Conservation (phyloP, 2,888 invertebrate species). For the Trachelus stipa region DNA sequence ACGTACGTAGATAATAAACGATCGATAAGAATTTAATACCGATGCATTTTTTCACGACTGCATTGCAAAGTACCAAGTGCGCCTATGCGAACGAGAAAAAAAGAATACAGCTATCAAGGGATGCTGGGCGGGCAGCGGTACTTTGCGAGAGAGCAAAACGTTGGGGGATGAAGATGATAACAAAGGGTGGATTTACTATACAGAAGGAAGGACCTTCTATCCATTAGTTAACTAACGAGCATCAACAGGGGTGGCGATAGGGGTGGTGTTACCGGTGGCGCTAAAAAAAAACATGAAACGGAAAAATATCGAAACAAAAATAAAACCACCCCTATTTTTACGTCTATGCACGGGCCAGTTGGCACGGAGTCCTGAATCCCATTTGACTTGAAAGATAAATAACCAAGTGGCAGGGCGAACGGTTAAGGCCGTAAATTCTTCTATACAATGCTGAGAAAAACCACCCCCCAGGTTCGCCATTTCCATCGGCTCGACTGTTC, state of each 20-base stretch:
- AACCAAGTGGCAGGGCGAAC: background rate
- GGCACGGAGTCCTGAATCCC: background rate
- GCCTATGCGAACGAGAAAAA: background rate
- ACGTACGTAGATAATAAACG: background rate
- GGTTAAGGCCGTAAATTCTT: background rate
- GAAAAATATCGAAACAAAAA: background rate
- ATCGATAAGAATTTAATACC: background rate
- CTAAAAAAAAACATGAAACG: background rate
- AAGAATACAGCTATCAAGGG: background rate
- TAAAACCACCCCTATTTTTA: background rate
- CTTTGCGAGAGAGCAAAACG: background rate
- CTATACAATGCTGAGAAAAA: background rate
- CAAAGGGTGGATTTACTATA: background rate
- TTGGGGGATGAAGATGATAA: background rate
- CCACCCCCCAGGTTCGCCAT: background rate
- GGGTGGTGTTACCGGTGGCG: background rate
- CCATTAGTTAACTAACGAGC: background rate
- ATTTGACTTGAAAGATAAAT: constrained; percentile 7
- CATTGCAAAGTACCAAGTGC: background rate
- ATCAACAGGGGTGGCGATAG: background rate
- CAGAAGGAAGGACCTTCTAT: background rate
- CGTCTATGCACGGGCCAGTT: background rate
- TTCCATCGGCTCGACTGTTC: background rate
- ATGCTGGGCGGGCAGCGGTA: background rate
- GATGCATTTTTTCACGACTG: background rate